Base-by-base conservation (phyloP, 2,797 vertebrate species). In the Ctenopoma multispine region DNA sequence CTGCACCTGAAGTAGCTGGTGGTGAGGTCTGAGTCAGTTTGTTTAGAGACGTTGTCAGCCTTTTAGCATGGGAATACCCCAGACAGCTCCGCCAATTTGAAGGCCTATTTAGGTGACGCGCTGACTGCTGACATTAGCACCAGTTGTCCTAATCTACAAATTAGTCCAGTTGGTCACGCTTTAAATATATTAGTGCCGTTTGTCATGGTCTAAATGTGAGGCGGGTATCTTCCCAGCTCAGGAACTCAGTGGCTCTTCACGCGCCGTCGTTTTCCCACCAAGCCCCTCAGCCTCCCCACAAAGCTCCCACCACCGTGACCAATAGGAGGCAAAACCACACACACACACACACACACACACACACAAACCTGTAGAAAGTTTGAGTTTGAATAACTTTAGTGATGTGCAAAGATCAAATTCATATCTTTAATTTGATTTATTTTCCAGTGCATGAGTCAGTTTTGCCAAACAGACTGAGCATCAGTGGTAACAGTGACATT, bases 141-240 rank as follows among this genome's bases (percentile, higher is more conserved):
- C 93, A 89, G 91, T 95, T 94, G 93, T 93, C 92, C 93, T 94
- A 94, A 92, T 95, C 94, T 92, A 93, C 96, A 96, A 97, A 98
- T 98, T 97, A 96, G 95, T 94, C 90, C 88, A 86, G 94, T 96
- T 96, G 94, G 96, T 97, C 96, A 96, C 93, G 95, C 93, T 95
- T 80, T 91, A 85, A 89, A 92, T 93, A 93, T 72, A 88, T 85
- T 69, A 88, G 82, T 56, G 68, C 76, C 65, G 68, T 86, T 82
- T 95, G 95, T 97, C 96, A 96, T 91, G 96, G 90, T 96, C 84
- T 94, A 88, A 92, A 93, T 94, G 94, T 92, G 90, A 96, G 96
- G 95, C 94, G 93, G 94, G 91, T 89, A 91, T 91, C 91, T 92
- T 94, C 93, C 87, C 89, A 92, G 83, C 88, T 93, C 92, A 84